Base-by-base conservation (phyloP, 2,888 invertebrate genomes). In the Drosophila eohydei region DNA sequence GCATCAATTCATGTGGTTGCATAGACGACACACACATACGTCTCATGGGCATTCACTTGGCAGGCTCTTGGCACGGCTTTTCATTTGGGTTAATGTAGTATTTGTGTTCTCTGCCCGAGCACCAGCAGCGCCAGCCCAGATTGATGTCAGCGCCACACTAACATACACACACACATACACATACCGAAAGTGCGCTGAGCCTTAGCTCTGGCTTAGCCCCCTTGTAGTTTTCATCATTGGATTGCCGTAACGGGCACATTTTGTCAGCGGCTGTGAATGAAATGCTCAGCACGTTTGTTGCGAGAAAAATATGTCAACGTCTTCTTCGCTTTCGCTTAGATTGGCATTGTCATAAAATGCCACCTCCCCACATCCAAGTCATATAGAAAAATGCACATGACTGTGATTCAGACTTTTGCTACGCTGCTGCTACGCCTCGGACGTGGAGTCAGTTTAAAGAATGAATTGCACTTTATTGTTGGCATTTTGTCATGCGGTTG, bases 271-370 rank as follows among this genome's bases (percentile, higher is more conserved):
- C 72, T 68, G 60, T 67, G 60, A 66, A 80, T 73, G 81, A 65
- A 69, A 68, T 72, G 67, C 69, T 46, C 63, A 57, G 78, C 83
- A 86, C 88, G 84, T 80, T 86, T 80, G 71, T 73, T 62, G 61
- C 16, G 30, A 72, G 83, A 48, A 69, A 88, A 85, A 88, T 89
- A 78, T 88, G 85, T 86, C 86, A 75, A 71, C 83, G 75, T 88
- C 88, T 89, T 79, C 41, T 38, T 63, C 61, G 71, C 68, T 69
- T 75, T 78, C 63, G 80, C 76, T 72, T 74, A 88, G 87, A 86
- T 86, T 86, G 86, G 84, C 84, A 88, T 89, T 86, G 89, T 89
- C 90, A 86, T 89, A 88, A 89, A 89, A 87, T 77, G 67, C 59
- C 44, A 44, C 36, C 38, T 41, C 11, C 54, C 34, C 58, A 57